Evolutionary conservation across 1,140 invertebrate species (phyloP).

Genomic region (Bombus breviceps): DNA sequence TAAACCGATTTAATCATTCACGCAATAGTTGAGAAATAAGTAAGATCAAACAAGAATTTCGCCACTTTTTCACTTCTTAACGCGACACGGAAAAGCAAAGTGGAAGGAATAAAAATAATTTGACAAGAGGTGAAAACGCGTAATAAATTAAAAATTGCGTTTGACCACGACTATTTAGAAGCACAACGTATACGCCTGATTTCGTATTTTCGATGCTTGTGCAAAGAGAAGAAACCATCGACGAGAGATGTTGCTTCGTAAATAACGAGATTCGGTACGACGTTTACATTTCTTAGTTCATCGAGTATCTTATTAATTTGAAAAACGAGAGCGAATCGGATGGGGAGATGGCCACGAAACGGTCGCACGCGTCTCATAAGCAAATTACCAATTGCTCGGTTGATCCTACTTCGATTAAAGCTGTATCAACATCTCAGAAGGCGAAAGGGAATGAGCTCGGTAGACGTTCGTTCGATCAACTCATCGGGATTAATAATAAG

Average conservation of each 20-base stretch:
- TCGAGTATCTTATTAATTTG: slow-evolving; percentile 21
- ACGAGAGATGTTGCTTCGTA: not conserved
- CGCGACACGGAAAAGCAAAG: no score
- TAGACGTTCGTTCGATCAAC: slow-evolving; percentile 60
- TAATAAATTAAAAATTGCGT: not conserved
- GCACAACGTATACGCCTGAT: not conserved
- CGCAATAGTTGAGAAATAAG: no score
- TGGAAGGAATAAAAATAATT: no score
- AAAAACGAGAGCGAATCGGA: not conserved
- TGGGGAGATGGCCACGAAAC: not conserved
- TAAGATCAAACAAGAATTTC: no score
- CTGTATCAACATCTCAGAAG: slow-evolving; percentile 62
- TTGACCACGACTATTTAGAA: no score
- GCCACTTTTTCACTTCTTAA: no score
- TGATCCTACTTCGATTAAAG: slow-evolving; percentile 72
- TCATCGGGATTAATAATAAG: slow-evolving; percentile 73
- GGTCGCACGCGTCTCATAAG: slow-evolving; percentile 24
- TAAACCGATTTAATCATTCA: no score
- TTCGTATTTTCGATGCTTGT: not conserved
- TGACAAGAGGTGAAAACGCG: not conserved
- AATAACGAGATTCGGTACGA: not conserved
- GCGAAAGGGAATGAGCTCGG: slow-evolving; percentile 48
- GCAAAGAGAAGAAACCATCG: not conserved
- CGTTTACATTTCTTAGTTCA: not conserved
- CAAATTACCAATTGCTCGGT: slow-evolving; percentile 62